Evolutionary conservation across 2,113 vertebrate genomes (phyloP), one percentile per base, ranked within the genome.

Genomic region (Thunnus maccoyii): DNA sequence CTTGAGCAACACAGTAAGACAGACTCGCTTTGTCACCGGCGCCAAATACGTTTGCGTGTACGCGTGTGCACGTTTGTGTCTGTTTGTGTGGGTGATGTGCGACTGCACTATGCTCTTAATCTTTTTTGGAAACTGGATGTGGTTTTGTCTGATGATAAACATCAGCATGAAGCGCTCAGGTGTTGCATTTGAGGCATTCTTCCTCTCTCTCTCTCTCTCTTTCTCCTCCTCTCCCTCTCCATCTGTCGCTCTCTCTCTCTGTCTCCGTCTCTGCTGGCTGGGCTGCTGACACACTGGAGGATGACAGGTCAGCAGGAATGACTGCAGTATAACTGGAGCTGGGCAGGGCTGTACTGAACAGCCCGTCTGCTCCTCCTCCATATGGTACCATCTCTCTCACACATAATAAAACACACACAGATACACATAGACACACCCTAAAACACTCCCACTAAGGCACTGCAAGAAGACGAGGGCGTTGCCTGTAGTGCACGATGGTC

Each of bases 241-340:
- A 22, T 22, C 22, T 22, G 22, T 7, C 12, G 46, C 56, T 25
- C 1, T 36, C n/a, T 54, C 22, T 27, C 3, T 65, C 25, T 27
- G 12, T 63, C 11, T 58, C 76, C 9, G 72, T 54, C 57, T 86
- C 58, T 72, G 74, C 67, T 58, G 52, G 56, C 82, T 72, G 52
- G 22, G 48, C 86, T 60, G 64, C 84, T 80, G 80, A 83, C 88
- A 88, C 75, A 52, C 87, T 73, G 76, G 63, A 41, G 80, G 83
- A 88, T 86, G 88, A 85, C 81, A 66, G 88, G 88, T 91, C 92
- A 92, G 91, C 88, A 93, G 88, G 86, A 90, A 78, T 63, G 85
- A 90, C 86, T 92, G 92, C 88, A 89, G 89, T 72, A 86, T 30
- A 79, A 72, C 55, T 61, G 87, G 76, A 88, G 88, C 86, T 82